Evolutionary conservation across 2,888 invertebrate genomes (phyloP).

Genomic region (Coleophora deauratella): DNA sequence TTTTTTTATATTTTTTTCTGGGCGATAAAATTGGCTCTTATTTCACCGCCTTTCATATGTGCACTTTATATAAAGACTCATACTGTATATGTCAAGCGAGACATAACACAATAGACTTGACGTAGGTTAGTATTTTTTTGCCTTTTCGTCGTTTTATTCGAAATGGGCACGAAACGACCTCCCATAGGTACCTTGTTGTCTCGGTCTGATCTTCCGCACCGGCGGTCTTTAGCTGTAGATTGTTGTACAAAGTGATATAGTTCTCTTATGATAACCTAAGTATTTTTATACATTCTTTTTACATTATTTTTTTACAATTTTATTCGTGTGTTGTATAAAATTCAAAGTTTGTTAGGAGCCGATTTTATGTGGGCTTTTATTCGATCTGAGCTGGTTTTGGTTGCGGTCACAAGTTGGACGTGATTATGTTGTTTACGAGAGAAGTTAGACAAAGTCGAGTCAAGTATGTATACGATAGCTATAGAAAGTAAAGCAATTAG

Average conservation of each 20-base stretch:
- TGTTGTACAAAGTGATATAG: conserved; percentile 73
- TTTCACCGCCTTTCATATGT: too few relatives aligned
- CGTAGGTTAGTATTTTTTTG: too few relatives aligned
- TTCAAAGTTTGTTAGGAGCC: conserved; percentile 31
- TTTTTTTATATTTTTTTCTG: too few relatives aligned
- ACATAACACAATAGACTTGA: too few relatives aligned
- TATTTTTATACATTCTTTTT: conserved; percentile 73
- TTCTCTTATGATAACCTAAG: conserved; percentile 70
- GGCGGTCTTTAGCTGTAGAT: conserved; percentile 55
- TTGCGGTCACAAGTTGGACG: conserved; percentile 39
- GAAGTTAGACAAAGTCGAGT: conserved; percentile 46
- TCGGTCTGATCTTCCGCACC: conserved; percentile 51
- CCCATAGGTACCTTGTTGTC: conserved; percentile 11
- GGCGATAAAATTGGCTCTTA: too few relatives aligned
- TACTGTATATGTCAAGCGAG: too few relatives aligned
- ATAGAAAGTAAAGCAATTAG: conserved; percentile 32
- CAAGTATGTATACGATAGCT: conserved; percentile 62
- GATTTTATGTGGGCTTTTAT: conserved; percentile 40
- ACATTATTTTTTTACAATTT: conserved; percentile 70
- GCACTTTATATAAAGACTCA: too few relatives aligned
- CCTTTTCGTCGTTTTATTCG: too few relatives aligned
- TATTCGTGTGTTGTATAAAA: conserved; percentile 55
- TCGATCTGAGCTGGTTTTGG: conserved; percentile 44
- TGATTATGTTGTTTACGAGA: conserved; percentile 42
- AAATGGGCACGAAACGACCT: too few relatives aligned